A percentile compares a stretch with the other conserved stretches of the same genome.
These are phyloP conservation scores for Aspidiotus rigidus DNA, from an alignment of 2,888 invertebrate genomes.

Conservation along the genomic window DNA sequence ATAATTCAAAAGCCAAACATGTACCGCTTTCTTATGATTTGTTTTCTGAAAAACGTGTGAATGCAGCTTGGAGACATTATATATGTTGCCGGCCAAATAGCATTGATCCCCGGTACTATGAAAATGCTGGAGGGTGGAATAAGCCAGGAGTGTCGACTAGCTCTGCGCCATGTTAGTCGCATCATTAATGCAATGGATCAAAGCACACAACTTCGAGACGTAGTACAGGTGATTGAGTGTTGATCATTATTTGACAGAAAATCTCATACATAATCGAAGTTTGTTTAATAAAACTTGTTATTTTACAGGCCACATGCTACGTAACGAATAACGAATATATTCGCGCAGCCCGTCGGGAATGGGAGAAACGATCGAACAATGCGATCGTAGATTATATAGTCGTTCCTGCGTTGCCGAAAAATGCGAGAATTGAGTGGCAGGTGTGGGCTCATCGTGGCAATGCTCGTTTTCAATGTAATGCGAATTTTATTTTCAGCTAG, in stretches of 20 bases:
- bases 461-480: constrained; percentile 74
- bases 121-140: constrained; percentile 65
- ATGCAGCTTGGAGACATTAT: constrained; percentile 68
- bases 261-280: not conserved
- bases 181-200: constrained; percentile 72
- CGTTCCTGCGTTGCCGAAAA: constrained; percentile 67
- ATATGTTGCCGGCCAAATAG: constrained; percentile 85
- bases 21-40: constrained; percentile 14
- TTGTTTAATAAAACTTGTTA: not conserved
- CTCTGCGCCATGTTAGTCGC: constrained; percentile 71
- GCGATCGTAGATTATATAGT: constrained; percentile 81
- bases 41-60: not conserved
- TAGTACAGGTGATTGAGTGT: constrained; percentile 54
- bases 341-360: constrained; percentile 65
- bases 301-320: constrained; percentile 68
- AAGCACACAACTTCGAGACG: constrained; percentile 67
- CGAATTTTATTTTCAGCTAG: not conserved
- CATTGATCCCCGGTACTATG: constrained; percentile 74
- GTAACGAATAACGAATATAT: constrained; percentile 63
- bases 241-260: too few species aligned
- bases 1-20: not conserved
- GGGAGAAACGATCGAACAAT: constrained; percentile 73
- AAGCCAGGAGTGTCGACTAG: constrained; percentile 69
- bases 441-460: constrained; percentile 85
- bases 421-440: constrained; percentile 82